Evolutionary conservation across 2,113 vertebrate species (phyloP).

Genomic region (Chroicocephalus ridibundus): DNA sequence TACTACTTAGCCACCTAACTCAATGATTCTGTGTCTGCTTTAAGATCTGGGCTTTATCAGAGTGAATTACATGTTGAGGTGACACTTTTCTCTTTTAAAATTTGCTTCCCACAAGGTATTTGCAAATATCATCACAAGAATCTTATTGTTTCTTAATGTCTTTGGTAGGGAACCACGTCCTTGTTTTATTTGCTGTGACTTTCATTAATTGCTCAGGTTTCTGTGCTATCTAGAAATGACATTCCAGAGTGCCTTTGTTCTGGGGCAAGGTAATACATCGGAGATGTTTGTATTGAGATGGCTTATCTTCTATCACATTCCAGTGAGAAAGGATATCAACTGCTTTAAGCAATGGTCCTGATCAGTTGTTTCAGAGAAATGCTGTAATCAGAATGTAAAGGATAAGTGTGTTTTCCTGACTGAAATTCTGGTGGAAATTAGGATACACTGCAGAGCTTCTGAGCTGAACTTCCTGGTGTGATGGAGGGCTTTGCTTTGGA

Average conservation of each 20-base stretch:
- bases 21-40: neutral
- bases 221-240: neutral
- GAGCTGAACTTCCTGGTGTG: neutral
- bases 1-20: neutral
- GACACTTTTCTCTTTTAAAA: neutral
- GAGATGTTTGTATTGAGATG: neutral
- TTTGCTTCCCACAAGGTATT: neutral
- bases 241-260: neutral
- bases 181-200: neutral
- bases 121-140: neutral
- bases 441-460: neutral
- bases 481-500: neutral
- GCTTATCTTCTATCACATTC: neutral
- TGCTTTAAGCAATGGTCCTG: neutral
- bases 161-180: neutral
- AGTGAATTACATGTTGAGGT: neutral
- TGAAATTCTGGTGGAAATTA: neutral
- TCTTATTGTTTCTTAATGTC: neutral
- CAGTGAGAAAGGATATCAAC: neutral
- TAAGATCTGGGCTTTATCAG: neutral
- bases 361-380: neutral
- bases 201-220: neutral
- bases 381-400: neutral
- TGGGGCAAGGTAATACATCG: neutral
- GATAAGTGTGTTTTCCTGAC: neutral